A percentile compares a stretch with the other conserved stretches of the same genome.
Conservation (phyloP, 2,888 invertebrate genomes). For the Hydriomena furcata region DNA sequence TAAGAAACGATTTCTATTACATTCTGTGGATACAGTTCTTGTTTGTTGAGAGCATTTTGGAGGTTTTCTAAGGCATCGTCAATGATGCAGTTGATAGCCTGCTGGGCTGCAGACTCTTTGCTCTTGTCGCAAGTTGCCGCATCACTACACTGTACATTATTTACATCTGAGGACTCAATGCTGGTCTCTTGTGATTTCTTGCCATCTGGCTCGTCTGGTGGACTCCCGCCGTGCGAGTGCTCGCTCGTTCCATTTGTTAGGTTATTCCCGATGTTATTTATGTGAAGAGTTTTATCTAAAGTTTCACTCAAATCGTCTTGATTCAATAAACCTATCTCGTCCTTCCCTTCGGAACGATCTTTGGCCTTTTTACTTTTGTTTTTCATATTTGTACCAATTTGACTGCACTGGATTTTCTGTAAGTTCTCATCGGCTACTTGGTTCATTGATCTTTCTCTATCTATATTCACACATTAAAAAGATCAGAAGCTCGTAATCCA, state of each 20-base stretch:
- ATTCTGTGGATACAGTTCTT: slow-evolving; percentile 53
- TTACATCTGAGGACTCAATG: slow-evolving; percentile 60
- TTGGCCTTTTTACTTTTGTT: slow-evolving; percentile 79
- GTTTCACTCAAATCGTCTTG: slow-evolving; percentile 67
- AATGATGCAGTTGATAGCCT: slow-evolving; percentile 47
- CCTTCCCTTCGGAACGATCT: slow-evolving; percentile 69
- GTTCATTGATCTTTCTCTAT: slow-evolving; percentile 72
- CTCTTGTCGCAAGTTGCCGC: slow-evolving; percentile 44
- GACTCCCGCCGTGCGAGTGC: slow-evolving; percentile 59
- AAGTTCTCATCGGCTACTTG: slow-evolving; percentile 69
- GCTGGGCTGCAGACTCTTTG: slow-evolving; percentile 42
- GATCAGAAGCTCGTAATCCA: slow-evolving; percentile 63
- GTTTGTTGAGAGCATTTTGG: slow-evolving; percentile 48
- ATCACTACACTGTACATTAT: slow-evolving; percentile 72
- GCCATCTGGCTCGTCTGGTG: slow-evolving; percentile 48
- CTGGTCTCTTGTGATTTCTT: slow-evolving; percentile 50
- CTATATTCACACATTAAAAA: slow-evolving; percentile 77
- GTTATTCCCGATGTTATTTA: slow-evolving; percentile 71
- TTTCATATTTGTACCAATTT: slow-evolving; percentile 67
- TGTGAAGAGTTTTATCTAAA: slow-evolving; percentile 72
- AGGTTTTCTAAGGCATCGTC: slow-evolving; percentile 52
- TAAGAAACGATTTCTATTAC: slow-evolving; percentile 85
- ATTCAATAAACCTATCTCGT: slow-evolving; percentile 63
- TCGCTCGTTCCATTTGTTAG: slow-evolving; percentile 76
- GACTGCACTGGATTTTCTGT: slow-evolving; percentile 72